Conservation (phyloP, 2,797 vertebrate species). For the Podargus strigoides region DNA sequence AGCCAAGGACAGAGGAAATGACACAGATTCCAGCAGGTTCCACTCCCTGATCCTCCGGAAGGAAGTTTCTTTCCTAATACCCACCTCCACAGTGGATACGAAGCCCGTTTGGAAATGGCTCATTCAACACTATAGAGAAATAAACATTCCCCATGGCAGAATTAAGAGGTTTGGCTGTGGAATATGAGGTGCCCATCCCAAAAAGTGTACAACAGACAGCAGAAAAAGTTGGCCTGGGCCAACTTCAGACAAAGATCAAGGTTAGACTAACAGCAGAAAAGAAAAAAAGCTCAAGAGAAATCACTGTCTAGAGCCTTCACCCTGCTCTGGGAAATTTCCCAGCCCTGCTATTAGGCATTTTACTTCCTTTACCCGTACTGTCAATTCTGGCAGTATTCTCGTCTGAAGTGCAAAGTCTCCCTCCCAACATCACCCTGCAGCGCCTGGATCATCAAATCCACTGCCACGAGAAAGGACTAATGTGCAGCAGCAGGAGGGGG, state of each 20-base stretch:
- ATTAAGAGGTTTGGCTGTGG: constrained; percentile 15
- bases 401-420: neutral
- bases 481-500: constrained; percentile 44
- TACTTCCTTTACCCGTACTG: constrained; percentile 7
- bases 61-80: constrained; percentile 63
- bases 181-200: constrained; percentile 39
- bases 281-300: neutral
- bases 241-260: constrained; percentile 42
- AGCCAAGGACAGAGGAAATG: constrained; percentile 65
- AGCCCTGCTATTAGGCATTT: neutral
- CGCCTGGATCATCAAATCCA: neutral
- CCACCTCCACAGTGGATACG: constrained; percentile 43
- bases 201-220: neutral
- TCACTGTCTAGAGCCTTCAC: neutral
- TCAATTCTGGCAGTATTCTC: neutral
- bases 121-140: constrained; percentile 32
- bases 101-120: constrained; percentile 47
- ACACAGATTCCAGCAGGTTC: constrained; percentile 60
- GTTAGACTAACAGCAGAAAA: neutral
- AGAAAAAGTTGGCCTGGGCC: constrained; percentile 6
- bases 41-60: constrained; percentile 68
- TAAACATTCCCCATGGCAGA: constrained; percentile 50
- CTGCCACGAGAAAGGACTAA: neutral
- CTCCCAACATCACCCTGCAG: neutral
- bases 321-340: constrained; percentile 33